Percentiles rank a stretch among this genome's conserved stretches.
These are phyloP conservation scores for Synaphobranchus kaupii DNA, from an alignment of 2,797 vertebrate genomes.

Conservation along the genomic window DNA sequence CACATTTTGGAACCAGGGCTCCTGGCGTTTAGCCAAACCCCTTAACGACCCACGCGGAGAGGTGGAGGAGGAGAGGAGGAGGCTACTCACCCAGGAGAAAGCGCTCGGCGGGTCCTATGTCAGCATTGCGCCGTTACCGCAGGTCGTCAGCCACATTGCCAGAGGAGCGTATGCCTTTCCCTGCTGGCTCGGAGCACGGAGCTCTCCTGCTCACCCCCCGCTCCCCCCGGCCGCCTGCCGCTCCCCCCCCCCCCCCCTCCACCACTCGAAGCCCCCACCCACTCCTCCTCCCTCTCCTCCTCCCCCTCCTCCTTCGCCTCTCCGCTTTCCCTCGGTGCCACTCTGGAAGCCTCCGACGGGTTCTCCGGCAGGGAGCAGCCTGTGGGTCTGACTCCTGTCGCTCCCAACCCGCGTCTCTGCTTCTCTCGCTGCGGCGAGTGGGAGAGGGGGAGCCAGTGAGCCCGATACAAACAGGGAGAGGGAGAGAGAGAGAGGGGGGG, in stretches of 20 bases:
- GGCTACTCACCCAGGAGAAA: slow-evolving; percentile 27
- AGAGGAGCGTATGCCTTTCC: slow-evolving; percentile 41
- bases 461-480: slow-evolving; percentile 2
- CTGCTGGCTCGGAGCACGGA: background rate
- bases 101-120: slow-evolving; percentile 29
- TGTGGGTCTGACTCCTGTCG: slow-evolving; percentile 16
- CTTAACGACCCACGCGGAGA: background rate
- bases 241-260: slow-evolving; percentile 23
- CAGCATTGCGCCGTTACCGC: slow-evolving; percentile 36
- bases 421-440: slow-evolving; percentile 24
- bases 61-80: slow-evolving; percentile 7
- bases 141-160: slow-evolving; percentile 53
- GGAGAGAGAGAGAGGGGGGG: background rate
- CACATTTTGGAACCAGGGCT: background rate
- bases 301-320: slow-evolving; percentile 4
- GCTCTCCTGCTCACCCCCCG: background rate
- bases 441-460: slow-evolving; percentile 16
- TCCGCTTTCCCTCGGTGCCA: background rate
- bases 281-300: slow-evolving; percentile 40
- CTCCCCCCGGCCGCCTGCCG: slow-evolving; percentile 34
- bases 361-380: background rate
- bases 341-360: slow-evolving; percentile 16
- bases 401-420: slow-evolving; percentile 2
- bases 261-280: slow-evolving; percentile 28
- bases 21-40: background rate